Evolutionary conservation across 2,797 vertebrate genomes (phyloP).

Genomic region (Schizopygopsis malacanthus): DNA sequence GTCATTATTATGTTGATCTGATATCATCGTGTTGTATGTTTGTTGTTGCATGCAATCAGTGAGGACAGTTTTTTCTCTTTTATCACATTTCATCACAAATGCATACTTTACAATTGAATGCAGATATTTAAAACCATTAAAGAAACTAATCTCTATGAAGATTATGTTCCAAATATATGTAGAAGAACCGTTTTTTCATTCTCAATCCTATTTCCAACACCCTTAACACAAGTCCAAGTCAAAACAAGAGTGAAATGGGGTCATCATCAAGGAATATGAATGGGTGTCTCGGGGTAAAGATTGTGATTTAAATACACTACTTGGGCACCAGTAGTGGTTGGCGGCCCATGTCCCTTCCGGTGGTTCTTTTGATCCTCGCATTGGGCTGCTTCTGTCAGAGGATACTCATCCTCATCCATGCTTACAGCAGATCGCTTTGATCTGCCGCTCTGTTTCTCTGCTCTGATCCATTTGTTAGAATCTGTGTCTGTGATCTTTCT

Average conservation of each 20-base stretch:
- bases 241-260: conserved; percentile 1
- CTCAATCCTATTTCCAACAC: not conserved
- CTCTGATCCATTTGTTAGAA: conserved; percentile 28
- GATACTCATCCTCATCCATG: conserved; percentile 6
- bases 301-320: not conserved
- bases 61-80: not conserved
- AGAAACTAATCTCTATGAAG: not conserved
- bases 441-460: conserved; percentile 39
- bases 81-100: not conserved
- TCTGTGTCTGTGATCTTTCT: conserved; percentile 12
- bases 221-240: not conserved
- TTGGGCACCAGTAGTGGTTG: conserved; percentile 9
- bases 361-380: conserved; percentile 37
- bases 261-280: conserved; percentile 27
- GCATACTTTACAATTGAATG: not conserved
- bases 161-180: not conserved
- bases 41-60: not conserved
- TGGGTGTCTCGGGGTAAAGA: not conserved
- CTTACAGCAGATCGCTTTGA: conserved; percentile 39
- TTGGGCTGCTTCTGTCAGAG: conserved; percentile 16
- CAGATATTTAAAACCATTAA: not conserved
- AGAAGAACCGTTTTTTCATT: not conserved
- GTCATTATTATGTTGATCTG: not conserved
- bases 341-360: conserved; percentile 14
- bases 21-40: not conserved